Conservation (phyloP, 2,888 invertebrate genomes). For the Pteria penguin region DNA sequence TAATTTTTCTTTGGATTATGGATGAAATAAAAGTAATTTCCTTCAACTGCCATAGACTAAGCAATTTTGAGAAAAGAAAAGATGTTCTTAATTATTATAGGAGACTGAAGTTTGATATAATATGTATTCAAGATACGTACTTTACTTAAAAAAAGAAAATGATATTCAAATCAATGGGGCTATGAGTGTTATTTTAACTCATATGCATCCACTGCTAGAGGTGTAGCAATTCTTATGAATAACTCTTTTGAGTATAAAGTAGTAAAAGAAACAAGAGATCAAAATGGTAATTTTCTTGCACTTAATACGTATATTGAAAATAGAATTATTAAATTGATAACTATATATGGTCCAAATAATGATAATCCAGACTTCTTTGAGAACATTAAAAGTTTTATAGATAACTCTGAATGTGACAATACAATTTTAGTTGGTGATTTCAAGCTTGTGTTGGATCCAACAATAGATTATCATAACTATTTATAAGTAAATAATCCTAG, state of each 20-base stretch:
- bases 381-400: no score
- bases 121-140: slow-evolving; percentile 18
- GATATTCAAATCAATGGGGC: not conserved
- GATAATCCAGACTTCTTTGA: slow-evolving; percentile 20
- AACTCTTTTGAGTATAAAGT: slow-evolving; percentile 30
- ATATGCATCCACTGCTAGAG: slow-evolving; percentile 1
- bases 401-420: no score
- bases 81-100: not conserved
- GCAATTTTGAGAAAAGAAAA: not conserved
- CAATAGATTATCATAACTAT: no score
- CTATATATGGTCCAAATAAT: slow-evolving; percentile 24
- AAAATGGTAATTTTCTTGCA: slow-evolving; percentile 10
- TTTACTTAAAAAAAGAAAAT: not conserved
- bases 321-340: not conserved
- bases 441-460: no score
- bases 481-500: no score
- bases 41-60: not conserved
- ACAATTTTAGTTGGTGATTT: no score
- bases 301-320: slow-evolving; percentile 14
- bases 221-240: slow-evolving; percentile 13
- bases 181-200: slow-evolving; percentile 7
- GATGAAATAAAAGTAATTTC: not conserved
- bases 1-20: no score
- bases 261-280: slow-evolving; percentile 5
- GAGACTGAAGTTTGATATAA: not conserved